phyloP scores from a whole-genome alignment of 1,140 invertebrate genomes.

The Scaptomyza hsui region DNA sequence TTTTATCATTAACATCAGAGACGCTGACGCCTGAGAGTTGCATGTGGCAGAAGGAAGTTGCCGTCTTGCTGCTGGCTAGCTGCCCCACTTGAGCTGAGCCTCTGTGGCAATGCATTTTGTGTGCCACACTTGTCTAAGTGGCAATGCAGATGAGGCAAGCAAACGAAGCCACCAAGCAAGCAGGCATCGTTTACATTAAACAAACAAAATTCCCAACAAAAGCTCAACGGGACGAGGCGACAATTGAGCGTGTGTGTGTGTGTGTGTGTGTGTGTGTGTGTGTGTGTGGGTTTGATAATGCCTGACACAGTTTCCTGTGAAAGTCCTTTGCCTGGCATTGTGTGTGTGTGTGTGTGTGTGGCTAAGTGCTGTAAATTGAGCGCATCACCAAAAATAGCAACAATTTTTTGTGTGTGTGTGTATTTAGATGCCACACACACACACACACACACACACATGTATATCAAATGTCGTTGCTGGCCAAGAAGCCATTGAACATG shows the following conservation, averaged over 20 bases:
- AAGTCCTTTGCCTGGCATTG: constrained; percentile 12
- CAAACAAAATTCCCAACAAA: constrained; percentile 64
- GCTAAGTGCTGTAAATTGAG: constrained; percentile 72
- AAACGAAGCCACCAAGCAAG: too few relatives aligned
- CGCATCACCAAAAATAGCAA: constrained; percentile 64
- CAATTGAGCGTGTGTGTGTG: constrained; percentile 28
- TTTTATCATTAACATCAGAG: constrained; percentile 69
- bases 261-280: constrained; percentile 26
- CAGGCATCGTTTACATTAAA: constrained; percentile 55
- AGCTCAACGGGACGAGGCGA: constrained; percentile 29
- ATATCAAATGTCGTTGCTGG: too few relatives aligned
- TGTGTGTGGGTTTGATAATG: constrained; percentile 19
- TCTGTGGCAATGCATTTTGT: constrained; percentile 18
- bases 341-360: constrained; percentile 7
- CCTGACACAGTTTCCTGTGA: constrained; percentile 70
- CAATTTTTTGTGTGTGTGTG: constrained; percentile 24
- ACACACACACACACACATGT: too few relatives aligned
- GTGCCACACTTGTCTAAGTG: constrained; percentile 28
- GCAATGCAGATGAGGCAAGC: constrained; percentile 30
- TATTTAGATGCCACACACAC: not conserved
- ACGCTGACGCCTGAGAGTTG: constrained; percentile 15
- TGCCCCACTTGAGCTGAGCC: constrained; percentile 19
- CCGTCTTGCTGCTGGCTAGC: constrained; percentile 26
- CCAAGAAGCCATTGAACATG: too few relatives aligned
- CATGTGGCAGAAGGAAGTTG: constrained; percentile 54